These are phyloP conservation scores for Oscheius sp. DNA, from an alignment of 2,888 invertebrate species.

Conservation along the genomic window DNA sequence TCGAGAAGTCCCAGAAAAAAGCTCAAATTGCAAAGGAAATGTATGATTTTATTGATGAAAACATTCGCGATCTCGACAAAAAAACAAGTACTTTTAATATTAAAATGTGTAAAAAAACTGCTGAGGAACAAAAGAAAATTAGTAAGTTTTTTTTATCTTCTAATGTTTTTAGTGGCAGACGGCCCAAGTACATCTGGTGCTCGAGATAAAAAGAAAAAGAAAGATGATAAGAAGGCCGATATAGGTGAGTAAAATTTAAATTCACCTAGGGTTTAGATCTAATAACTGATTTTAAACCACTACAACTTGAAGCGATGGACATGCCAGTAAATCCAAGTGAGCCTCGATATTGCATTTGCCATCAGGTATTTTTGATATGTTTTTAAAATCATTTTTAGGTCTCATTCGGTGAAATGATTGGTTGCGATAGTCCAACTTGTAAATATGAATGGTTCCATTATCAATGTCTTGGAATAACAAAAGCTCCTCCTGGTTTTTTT, in stretches of 20 bases:
- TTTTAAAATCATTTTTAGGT: slow-evolving; percentile 72
- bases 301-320: slow-evolving; percentile 70
- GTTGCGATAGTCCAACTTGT: slow-evolving; percentile 85
- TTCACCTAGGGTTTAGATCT: background rate
- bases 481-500: slow-evolving; percentile 39
- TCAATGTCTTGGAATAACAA: slow-evolving; percentile 53
- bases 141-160: background rate
- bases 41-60: slow-evolving; percentile 91
- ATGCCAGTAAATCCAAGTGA: slow-evolving; percentile 89
- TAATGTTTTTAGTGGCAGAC: background rate
- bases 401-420: slow-evolving; percentile 95
- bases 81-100: slow-evolving; percentile 4
- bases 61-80: slow-evolving; percentile 72
- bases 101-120: background rate
- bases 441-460: slow-evolving; percentile 75
- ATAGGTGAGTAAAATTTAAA: background rate
- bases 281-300: slow-evolving; percentile 27
- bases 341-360: slow-evolving; percentile 93
- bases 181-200: background rate
- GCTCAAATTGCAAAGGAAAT: slow-evolving; percentile 96
- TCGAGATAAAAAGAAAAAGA: slow-evolving; percentile 12
- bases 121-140: slow-evolving; percentile 3
- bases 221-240: slow-evolving; percentile 18
- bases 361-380: slow-evolving; percentile 77
- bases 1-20: slow-evolving; percentile 95